Evolutionary conservation across 2,797 vertebrate genomes (phyloP).

Genomic region (Alfaro cultratus): DNA sequence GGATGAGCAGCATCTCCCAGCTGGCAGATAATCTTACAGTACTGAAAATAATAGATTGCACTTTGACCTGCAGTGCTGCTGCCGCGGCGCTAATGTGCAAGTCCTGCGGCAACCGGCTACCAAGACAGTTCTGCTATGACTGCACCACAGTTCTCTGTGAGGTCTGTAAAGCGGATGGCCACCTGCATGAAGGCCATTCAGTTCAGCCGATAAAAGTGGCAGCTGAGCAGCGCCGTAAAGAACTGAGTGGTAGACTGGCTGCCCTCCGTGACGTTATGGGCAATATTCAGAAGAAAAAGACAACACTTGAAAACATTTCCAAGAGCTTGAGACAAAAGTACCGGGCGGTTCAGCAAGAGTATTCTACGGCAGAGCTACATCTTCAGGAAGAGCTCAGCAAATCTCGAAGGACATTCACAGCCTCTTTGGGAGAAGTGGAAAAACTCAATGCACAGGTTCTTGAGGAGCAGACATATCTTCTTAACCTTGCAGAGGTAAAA

Average conservation of each 20-base stretch:
- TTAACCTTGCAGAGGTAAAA: conserved; percentile 94
- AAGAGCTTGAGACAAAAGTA: conserved; percentile 88
- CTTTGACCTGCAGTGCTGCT: conserved; percentile 85
- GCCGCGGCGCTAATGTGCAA: conserved; percentile 91
- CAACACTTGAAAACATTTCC: conserved; percentile 86
- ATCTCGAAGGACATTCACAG: conserved; percentile 88
- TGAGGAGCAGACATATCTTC: conserved; percentile 93
- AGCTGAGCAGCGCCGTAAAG: conserved; percentile 89
- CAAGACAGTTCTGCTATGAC: conserved; percentile 89
- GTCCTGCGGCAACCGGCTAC: conserved; percentile 88
- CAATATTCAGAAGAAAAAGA: conserved; percentile 91
- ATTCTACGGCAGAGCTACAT: conserved; percentile 87
- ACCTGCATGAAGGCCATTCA: conserved; percentile 84
- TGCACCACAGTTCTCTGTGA: conserved; percentile 89
- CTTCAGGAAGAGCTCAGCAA: conserved; percentile 91
- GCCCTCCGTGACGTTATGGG: conserved; percentile 87
- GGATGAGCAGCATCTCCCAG: conserved; percentile 91
- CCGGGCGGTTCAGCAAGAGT: conserved; percentile 90
- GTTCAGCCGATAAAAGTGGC: conserved; percentile 87
- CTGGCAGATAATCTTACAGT: conserved; percentile 95
- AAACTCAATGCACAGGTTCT: conserved; percentile 90
- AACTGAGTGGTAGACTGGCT: conserved; percentile 84
- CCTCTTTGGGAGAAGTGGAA: conserved; percentile 91
- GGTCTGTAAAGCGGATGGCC: conserved; percentile 84
- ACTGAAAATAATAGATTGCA: conserved; percentile 94